These are phyloP conservation scores for Denticeps clupeoides DNA, from an alignment of 2,797 vertebrate genomes.

Conservation along the genomic window DNA sequence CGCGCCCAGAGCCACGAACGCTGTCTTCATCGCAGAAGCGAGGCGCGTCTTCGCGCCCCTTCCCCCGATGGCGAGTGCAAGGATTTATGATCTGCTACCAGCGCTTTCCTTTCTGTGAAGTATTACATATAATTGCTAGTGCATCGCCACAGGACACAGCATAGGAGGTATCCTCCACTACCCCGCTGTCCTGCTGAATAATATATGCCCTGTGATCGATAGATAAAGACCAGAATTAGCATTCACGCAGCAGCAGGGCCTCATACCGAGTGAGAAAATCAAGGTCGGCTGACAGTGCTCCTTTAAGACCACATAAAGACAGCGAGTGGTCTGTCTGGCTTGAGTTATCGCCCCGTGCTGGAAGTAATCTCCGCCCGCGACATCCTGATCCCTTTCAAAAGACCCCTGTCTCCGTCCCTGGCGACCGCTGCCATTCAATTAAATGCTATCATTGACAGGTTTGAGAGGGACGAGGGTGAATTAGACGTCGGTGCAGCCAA, in stretches of 20 bases:
- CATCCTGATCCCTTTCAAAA: neutral
- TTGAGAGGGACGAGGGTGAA: conserved; percentile 6
- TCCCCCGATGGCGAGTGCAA: conserved; percentile 17
- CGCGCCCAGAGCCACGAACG: conserved; percentile 11
- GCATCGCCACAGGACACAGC: conserved; percentile 16
- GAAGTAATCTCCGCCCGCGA: conserved; percentile 2
- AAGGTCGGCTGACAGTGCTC: conserved; percentile 9
- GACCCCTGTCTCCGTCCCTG: conserved; percentile 8
- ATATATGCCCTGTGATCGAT: conserved; percentile 26
- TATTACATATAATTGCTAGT: conserved; percentile 32
- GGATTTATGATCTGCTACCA: conserved; percentile 27
- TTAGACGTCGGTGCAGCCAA: neutral
- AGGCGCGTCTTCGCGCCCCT: conserved; percentile 3
- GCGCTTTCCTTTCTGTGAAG: conserved; percentile 18
- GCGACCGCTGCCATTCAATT: conserved; percentile 7
- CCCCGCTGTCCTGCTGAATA: conserved; percentile 19
- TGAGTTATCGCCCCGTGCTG: conserved; percentile 6
- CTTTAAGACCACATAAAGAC: conserved; percentile 5
- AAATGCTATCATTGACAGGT: conserved; percentile 17
- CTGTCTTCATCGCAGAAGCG: conserved; percentile 9
- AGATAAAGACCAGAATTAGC: conserved; percentile 23
- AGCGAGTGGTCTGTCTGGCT: conserved; percentile 4
- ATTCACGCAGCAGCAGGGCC: conserved; percentile 8
- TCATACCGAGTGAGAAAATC: conserved; percentile 4
- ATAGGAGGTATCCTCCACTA: conserved; percentile 7